Base-by-base conservation (phyloP, 2,888 invertebrate genomes). In the Ormyrus labotus region DNA sequence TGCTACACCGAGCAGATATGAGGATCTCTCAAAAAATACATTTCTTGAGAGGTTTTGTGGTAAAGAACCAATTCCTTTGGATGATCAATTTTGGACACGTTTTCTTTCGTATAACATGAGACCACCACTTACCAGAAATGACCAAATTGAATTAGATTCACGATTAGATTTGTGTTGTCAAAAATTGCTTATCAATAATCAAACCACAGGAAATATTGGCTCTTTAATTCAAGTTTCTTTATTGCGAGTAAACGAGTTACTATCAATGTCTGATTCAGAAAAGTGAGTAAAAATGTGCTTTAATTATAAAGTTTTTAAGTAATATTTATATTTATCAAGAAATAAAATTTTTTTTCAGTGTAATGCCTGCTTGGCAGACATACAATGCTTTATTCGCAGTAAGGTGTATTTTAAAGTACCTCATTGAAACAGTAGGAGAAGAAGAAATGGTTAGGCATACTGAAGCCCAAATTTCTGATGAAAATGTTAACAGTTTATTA, bases 21-120 rank as follows among this genome's bases (percentile, higher is more conserved):
- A 94, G 73, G 96, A 98, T 89, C 92, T 98, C 84, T 93, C 95
- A 48, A 93, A 93, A 83, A 99, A 98, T 91, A 95, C 96, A 87
- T 94, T 95, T 88, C 92, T 99, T 68, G 92, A 93, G 81, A 93
- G 94, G 83, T 96, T 99, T 89, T 95, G 96, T 83, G 95, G 97
- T 0, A 92, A 93, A 57, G 95, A 97, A 83, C 92, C 94, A 57
- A 95, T 99, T 85, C 93, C 95, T 6, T 93, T 95, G 7, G 97
- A 97, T 89, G 96, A 98, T 89, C 95, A 96, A 0, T 98, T 97
- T 90, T 99, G 99, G 99, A 97, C 97, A 89, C 95, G 95, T 84
- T 93, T 99, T 83, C 92, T 99, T 57, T 96, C 98, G 0, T 99
- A 98, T 89, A 96, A 97, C 84, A 95, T 98, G 85, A 93, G 94